Base-by-base conservation (phyloP, 2,888 invertebrate species). In the Mimachlamys varia region DNA sequence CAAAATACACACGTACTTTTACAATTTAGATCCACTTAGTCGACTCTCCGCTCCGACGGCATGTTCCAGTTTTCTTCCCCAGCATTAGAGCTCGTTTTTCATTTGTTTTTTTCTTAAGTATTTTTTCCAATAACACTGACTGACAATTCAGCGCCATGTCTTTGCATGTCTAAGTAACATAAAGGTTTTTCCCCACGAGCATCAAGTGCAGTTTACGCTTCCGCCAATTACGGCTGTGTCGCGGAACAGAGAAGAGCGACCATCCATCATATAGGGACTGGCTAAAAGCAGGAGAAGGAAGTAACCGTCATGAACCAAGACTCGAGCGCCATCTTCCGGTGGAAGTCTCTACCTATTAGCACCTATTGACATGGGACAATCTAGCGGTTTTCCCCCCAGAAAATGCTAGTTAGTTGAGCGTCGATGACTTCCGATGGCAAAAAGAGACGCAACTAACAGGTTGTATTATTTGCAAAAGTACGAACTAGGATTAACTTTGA, bases 111-210 rank as follows among this genome's bases (percentile, higher is more conserved):
- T 33, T 76, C 27, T 27, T 33, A 33, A 10, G 7, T 19, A 76
- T 13, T 76, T 76, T 76, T 62, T 22, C n/a, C 22, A 62, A 62
- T 76, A 76, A 76, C 33, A 76, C 27, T 76, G 27, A 76, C n/a
- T 76, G 76, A 76, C 76, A 17, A 76, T 33, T 76, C 76, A 12
- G 76, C 13, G 33, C 33, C 76, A 76, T 76, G 76, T 76, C 76
- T 33, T 76, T 2, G 76, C 76, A 76, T 76, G 76, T 76, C 76
- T 27, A 76, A 76, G 76, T 76, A 4, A 76, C 76, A 76, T 76
- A 76, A 76, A 76, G 27, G 33, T 27, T 76, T n/a, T 27, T 33
- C 27, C 33, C 33, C 76, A 33, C 76, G 33, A 33, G 27, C 76
- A 33, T 13, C 76, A 76, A 22, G 76, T 22, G 76, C 76, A 33